Base-by-base conservation (phyloP, 2,888 invertebrate genomes). In the Cordylochernes scorpioides region DNA sequence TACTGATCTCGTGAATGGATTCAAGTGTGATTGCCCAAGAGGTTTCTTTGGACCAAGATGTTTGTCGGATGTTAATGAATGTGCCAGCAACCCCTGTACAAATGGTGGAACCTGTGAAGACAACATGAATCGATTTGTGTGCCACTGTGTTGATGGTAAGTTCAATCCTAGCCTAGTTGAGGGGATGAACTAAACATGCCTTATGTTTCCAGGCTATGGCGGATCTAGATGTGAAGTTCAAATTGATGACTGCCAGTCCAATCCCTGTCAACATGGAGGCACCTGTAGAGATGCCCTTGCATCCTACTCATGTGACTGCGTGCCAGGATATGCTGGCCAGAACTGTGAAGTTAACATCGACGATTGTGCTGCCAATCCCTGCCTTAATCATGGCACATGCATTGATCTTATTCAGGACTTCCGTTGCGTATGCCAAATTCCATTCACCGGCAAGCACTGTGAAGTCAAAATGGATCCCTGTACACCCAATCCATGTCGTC, bases 1-100 rank as follows among this genome's bases (percentile, higher is more conserved):
- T 51, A 73, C 73, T 30, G 66, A 91, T 58, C 86, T 86, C 48
- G 86, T 88, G 35, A 80, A 88, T 46, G 80, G 80, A 0, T 86
- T 80, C 53, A 78, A 80, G 0, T 86, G 84, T 50, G 73, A 74
- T 1, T 86, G 86, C 44, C 73, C 71, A 0, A 60, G 73, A 3
- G 86, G 84, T 1, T 86, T 78, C 36, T 84, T 82, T 43, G 86
- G 84, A n/a, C 78, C 77, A 45, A 74, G 78, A 53, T 86, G 84
- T 45, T 57, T 82, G 2, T 78, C 77, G 44, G 86, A 91, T 50
- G 77, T 88, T 9, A 77, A 91, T 54, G 88, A 91, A 49, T 91
- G 78, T 46, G 71, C 71, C 21, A 74, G 75, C 10, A 74, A 73
- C 49, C 86, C 54, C 19, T 35, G 37, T 25, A 24, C 28, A 7